These are phyloP conservation scores for Drosophila arizonae DNA, from an alignment of 1,140 invertebrate species.

Conservation along the genomic window DNA sequence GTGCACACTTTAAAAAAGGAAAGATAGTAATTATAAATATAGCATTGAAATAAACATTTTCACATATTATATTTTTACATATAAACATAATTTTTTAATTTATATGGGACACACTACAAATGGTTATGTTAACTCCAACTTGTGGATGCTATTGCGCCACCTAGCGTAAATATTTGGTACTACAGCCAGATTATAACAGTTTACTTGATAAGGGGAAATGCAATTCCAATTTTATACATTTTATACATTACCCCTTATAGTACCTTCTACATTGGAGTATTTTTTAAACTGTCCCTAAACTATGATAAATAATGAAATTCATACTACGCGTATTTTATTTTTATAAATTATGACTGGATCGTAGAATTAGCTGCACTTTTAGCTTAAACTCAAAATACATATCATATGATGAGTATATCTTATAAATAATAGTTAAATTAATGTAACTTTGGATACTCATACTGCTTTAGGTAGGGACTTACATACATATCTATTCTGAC, in stretches of 20 bases:
- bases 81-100: neutral
- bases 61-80: too few relatives aligned
- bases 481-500: too few relatives aligned
- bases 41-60: neutral
- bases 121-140: neutral
- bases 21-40: neutral
- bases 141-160: slow-evolving; percentile 1
- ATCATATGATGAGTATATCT: neutral
- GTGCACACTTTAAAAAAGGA: neutral
- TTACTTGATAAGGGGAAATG: neutral
- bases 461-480: neutral
- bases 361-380: neutral
- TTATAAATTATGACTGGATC: neutral
- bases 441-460: neutral
- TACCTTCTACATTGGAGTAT: neutral
- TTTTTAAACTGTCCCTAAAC: too few relatives aligned
- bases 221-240: neutral
- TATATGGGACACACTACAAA: too few relatives aligned
- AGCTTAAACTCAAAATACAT: neutral
- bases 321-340: neutral
- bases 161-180: neutral
- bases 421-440: neutral
- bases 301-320: neutral
- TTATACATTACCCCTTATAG: too few relatives aligned
- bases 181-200: slow-evolving; percentile 13